Conservation (phyloP, 1,140 invertebrate genomes). For the Caenorhabditis tropicalis region DNA sequence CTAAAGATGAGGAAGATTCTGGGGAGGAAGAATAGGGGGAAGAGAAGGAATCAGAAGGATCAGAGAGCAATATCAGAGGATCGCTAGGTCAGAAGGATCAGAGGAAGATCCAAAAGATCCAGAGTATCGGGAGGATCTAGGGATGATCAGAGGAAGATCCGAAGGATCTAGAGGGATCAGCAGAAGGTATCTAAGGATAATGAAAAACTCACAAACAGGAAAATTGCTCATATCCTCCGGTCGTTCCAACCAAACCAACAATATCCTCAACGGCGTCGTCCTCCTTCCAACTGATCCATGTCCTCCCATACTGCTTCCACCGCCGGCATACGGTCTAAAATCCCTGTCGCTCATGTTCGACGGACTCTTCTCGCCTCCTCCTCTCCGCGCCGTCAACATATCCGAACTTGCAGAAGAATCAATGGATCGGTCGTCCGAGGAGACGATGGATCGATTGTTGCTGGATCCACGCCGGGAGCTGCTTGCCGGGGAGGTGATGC, state of each 20-base stretch:
- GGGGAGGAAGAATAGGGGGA: too few species aligned
- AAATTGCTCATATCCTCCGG: conserved; percentile 49
- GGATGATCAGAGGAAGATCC: too few species aligned
- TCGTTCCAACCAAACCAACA: conserved; percentile 52
- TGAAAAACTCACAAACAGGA: conserved; percentile 28
- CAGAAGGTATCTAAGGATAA: too few species aligned
- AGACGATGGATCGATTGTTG: conserved; percentile 39
- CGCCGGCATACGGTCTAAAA: conserved; percentile 40
- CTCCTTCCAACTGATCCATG: conserved; percentile 34
- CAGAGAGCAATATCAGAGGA: too few species aligned
- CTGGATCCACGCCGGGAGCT: conserved; percentile 43
- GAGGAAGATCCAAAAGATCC: too few species aligned
- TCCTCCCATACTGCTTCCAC: conserved; percentile 50
- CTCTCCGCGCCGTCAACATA: not conserved
- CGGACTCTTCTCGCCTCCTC: not conserved
- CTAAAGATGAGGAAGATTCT: too few species aligned
- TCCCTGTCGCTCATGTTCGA: conserved; percentile 41
- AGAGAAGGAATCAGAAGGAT: too few species aligned
- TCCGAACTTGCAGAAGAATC: not conserved
- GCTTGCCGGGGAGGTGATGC: conserved; percentile 23
- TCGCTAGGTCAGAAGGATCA: too few species aligned
- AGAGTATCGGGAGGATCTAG: too few species aligned
- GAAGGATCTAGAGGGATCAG: too few species aligned
- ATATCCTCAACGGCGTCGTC: conserved; percentile 8
- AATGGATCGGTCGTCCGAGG: conserved; percentile 25